These are phyloP conservation scores for Tapirus indicus DNA, from an alignment of 2,797 vertebrate genomes.

Conservation along the genomic window DNA sequence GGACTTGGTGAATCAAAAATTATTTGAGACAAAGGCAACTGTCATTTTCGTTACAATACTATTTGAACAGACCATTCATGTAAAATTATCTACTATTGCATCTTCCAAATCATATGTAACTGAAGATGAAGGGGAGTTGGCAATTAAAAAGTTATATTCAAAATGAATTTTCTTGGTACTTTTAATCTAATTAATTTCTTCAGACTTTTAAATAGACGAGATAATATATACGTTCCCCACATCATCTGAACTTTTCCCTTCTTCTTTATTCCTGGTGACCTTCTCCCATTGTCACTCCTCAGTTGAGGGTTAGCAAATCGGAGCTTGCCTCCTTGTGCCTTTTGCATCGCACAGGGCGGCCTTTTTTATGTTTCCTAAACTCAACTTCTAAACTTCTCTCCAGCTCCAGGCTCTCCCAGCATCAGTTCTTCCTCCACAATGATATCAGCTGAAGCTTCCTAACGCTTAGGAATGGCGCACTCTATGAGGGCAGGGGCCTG, in stretches of 20 bases:
- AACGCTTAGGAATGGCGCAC: not conserved
- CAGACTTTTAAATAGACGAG: not conserved
- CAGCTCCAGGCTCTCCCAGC: not conserved
- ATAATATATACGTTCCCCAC: not conserved
- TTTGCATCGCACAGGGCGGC: not conserved
- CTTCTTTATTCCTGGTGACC: not conserved
- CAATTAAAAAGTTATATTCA: not conserved
- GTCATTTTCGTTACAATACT: not conserved
- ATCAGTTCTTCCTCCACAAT: not conserved
- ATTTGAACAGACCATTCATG: not conserved
- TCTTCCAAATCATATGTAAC: not conserved
- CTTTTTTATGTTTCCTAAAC: not conserved
- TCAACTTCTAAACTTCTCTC: not conserved
- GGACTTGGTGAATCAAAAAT: not conserved
- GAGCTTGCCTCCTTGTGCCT: not conserved
- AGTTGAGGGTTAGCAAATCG: not conserved
- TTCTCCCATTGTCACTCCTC: not conserved
- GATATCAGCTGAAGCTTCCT: not conserved
- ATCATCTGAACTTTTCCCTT: not conserved
- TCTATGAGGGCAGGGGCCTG: not conserved
- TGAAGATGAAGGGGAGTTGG: not conserved
- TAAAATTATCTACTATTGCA: not conserved
- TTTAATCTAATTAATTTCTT: not conserved
- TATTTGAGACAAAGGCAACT: not conserved
- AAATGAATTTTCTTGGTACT: not conserved